A percentile compares a stretch with the other conserved stretches of the same genome.
Conservation (phyloP, 2,888 invertebrate genomes). For the Oligia latruncula region DNA sequence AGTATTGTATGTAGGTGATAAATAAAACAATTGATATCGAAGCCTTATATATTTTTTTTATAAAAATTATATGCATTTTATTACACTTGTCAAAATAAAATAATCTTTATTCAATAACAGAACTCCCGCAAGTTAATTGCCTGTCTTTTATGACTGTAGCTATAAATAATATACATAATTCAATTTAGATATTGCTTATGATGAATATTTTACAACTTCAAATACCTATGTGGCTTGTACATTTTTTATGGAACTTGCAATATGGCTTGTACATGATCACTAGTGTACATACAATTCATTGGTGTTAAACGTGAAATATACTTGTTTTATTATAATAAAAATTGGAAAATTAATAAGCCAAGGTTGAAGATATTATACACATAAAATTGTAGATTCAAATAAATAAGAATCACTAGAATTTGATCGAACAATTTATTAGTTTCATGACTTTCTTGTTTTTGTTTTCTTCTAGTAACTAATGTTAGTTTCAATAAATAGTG, state of each 20-base stretch:
- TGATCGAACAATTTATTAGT: constrained; percentile 51
- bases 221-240: constrained; percentile 75
- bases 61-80: constrained; percentile 88
- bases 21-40: constrained; percentile 81
- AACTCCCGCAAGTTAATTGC: constrained; percentile 65
- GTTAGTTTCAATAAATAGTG: constrained; percentile 67
- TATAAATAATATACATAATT: constrained; percentile 55
- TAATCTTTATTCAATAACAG: constrained; percentile 71
- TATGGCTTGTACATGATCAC: constrained; percentile 84
- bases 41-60: constrained; percentile 86
- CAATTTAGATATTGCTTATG: constrained; percentile 66
- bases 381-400: constrained; percentile 52
- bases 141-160: constrained; percentile 71
- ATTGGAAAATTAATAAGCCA: constrained; percentile 49
- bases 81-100: constrained; percentile 84
- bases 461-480: constrained; percentile 46
- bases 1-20: constrained; percentile 46
- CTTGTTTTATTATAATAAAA: constrained; percentile 38
- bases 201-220: constrained; percentile 72
- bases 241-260: constrained; percentile 80
- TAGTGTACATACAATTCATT: constrained; percentile 71
- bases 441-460: constrained; percentile 41
- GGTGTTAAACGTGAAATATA: constrained; percentile 59
- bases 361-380: constrained; percentile 27
- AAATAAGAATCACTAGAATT: constrained; percentile 60